A percentile compares a stretch with the other conserved stretches of the same genome.
Evolutionary conservation across 2,888 invertebrate species (phyloP).

Genomic region (Rhamphomyia laevipes): DNA sequence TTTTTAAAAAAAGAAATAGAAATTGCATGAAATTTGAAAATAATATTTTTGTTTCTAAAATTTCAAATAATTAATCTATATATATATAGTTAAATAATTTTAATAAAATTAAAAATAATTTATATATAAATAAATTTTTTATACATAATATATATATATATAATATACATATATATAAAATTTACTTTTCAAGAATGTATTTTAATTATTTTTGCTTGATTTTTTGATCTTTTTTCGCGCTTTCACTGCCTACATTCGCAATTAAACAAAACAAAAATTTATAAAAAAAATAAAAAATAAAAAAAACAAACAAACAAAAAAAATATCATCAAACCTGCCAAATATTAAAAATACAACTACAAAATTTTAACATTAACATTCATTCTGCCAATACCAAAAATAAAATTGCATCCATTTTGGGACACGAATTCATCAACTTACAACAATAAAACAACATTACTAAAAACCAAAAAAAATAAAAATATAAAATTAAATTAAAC

Average conservation of each 20-base stretch:
- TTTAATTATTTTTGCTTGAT: constrained; percentile 19
- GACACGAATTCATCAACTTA: not conserved
- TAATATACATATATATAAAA: constrained; percentile 1
- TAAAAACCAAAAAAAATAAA: not conserved
- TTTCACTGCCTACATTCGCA: constrained; percentile 18
- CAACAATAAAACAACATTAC: not conserved
- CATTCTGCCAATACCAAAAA: constrained; percentile 9
- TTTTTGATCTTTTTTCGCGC: constrained; percentile 18
- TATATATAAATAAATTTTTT: constrained; percentile 8
- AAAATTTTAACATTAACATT: constrained; percentile 3
- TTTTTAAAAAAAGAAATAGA: too few species aligned
- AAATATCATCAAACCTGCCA: constrained; percentile 1
- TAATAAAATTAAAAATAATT: constrained; percentile 5
- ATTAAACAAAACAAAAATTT: constrained; percentile 12
- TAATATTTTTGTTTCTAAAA: too few species aligned
- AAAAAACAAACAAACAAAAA: constrained; percentile 9
- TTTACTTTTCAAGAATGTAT: constrained; percentile 10
- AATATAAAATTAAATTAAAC: not conserved
- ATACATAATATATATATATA: constrained; percentile 9
- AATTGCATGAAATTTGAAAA: too few species aligned
- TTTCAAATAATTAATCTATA: not conserved
- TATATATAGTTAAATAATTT: constrained; percentile 3
- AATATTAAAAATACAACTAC: constrained; percentile 7
- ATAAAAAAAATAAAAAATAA: constrained; percentile 8
- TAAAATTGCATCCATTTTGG: not conserved